These are phyloP conservation scores for Jacana jacana DNA, from an alignment of 2,113 vertebrate species.

Conservation along the genomic window DNA sequence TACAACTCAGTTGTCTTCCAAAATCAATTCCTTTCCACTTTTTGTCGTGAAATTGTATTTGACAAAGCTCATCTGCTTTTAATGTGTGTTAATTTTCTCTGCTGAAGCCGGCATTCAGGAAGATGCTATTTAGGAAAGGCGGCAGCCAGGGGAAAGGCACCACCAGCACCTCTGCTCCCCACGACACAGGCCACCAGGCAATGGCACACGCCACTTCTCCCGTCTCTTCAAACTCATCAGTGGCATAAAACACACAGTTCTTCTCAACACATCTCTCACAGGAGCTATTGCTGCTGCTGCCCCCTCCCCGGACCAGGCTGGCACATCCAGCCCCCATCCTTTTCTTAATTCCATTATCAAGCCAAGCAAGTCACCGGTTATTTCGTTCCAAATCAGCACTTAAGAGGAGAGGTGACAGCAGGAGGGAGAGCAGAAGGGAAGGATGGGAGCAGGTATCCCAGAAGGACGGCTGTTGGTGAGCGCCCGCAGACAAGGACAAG, in stretches of 20 bases:
- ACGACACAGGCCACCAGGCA: too few species aligned
- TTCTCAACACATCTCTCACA: neutral
- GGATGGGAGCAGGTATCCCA: neutral
- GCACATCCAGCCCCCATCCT: neutral
- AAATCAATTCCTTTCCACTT: constrained; percentile 42
- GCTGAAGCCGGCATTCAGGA: neutral
- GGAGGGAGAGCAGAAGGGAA: neutral
- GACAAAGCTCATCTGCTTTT: constrained; percentile 40
- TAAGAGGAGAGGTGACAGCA: neutral
- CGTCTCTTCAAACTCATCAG: neutral
- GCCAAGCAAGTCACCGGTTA: neutral
- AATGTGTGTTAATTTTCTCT: neutral
- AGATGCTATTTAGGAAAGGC: neutral
- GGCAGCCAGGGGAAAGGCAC: neutral
- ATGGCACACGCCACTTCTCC: neutral
- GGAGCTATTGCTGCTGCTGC: neutral
- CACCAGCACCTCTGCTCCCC: neutral
- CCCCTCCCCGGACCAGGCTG: neutral
- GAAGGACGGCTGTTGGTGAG: neutral
- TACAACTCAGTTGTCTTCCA: neutral
- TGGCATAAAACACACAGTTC: rapidly evolving
- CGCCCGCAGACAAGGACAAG: rapidly evolving
- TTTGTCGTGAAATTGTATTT: constrained; percentile 12
- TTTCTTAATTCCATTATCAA: neutral
- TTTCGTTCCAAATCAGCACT: neutral